Percentiles rank a stretch among this genome's conserved stretches.
These are phyloP conservation scores for Eilema sororculum DNA, from an alignment of 2,888 invertebrate genomes.

Conservation along the genomic window DNA sequence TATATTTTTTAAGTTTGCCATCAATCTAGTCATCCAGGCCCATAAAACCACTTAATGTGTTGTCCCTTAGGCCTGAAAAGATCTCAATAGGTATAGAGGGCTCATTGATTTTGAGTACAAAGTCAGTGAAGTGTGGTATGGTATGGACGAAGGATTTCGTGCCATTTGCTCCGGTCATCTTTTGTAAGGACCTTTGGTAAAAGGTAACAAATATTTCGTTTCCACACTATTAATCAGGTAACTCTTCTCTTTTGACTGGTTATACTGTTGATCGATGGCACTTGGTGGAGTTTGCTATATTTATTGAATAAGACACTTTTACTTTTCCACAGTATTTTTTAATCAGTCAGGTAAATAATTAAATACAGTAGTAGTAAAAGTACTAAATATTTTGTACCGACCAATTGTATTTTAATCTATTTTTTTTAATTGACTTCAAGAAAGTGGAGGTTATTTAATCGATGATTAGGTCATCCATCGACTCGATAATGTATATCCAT, in stretches of 20 bases:
- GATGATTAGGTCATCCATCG: too few relatives aligned
- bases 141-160: neutral
- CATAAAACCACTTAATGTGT: neutral
- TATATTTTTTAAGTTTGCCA: neutral
- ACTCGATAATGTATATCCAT: too few relatives aligned
- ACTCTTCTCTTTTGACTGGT: neutral
- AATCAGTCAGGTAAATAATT: too few relatives aligned
- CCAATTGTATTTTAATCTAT: too few relatives aligned
- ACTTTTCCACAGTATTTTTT: too few relatives aligned
- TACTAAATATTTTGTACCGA: too few relatives aligned
- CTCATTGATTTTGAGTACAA: neutral
- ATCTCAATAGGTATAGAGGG: neutral
- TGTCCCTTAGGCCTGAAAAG: neutral
- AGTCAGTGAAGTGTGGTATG: neutral
- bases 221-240: constrained; percentile 10
- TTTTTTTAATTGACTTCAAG: too few relatives aligned
- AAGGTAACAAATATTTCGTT: constrained; percentile 6
- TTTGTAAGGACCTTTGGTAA: constrained; percentile 10
- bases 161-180: constrained; percentile 8
- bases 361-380: too few relatives aligned
- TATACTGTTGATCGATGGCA: too few relatives aligned
- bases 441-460: too few relatives aligned
- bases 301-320: too few relatives aligned
- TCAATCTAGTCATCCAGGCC: neutral
- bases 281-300: too few relatives aligned